These are phyloP conservation scores for Xenotilapia caudafasciata DNA, from an alignment of 2,113 vertebrate species.

Conservation along the genomic window DNA sequence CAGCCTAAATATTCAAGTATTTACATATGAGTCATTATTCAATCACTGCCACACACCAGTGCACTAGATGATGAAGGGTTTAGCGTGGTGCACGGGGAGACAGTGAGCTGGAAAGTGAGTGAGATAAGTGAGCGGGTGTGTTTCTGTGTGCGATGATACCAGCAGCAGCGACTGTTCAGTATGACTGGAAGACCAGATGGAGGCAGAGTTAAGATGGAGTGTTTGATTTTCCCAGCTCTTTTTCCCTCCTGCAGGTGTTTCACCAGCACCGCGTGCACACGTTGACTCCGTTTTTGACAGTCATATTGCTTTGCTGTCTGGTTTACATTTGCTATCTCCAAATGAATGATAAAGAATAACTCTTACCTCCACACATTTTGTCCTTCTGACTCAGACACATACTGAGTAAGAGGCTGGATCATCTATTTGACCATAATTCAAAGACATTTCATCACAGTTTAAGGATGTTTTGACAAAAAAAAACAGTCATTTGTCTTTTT, in stretches of 20 bases:
- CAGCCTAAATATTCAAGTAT: conserved; percentile 26
- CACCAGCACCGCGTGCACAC: background rate
- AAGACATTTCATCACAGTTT: background rate
- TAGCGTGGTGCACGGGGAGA: conserved; percentile 7
- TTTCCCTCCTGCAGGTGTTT: conserved; percentile 4
- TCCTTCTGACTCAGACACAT: background rate
- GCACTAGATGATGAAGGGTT: conserved; percentile 47
- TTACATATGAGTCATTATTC: conserved; percentile 46
- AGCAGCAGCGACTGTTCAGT: conserved; percentile 11
- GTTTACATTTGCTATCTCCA: background rate
- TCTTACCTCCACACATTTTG: background rate
- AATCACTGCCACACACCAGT: conserved; percentile 44
- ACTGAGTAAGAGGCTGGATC: background rate
- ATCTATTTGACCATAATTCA: background rate
- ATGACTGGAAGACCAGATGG: conserved; percentile 17
- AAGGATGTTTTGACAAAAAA: background rate
- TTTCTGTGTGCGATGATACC: conserved; percentile 12
- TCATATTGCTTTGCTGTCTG: background rate
- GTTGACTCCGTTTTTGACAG: background rate
- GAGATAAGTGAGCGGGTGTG: conserved; percentile 26
- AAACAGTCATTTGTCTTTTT: accelerated
- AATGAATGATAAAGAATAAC: background rate
- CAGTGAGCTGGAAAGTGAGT: conserved; percentile 33
- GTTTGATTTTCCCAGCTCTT: background rate
- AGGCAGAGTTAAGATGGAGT: conserved; percentile 3